phyloP scores from a whole-genome alignment of 2,113 vertebrate species.

The Notechis scutatus region DNA sequence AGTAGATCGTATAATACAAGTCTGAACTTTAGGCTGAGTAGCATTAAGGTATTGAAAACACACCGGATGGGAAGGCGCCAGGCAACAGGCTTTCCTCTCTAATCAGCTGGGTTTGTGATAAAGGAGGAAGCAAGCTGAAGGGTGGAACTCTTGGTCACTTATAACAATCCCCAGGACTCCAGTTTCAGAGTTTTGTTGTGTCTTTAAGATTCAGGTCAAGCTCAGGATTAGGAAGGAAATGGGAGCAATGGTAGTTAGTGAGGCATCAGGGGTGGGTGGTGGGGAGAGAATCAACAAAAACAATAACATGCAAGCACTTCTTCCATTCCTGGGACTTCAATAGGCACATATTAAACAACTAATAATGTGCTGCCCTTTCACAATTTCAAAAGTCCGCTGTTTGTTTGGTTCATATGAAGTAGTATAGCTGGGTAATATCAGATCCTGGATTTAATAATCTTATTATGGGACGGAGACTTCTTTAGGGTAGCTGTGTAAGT shows the following conservation, averaged over 20 bases:
- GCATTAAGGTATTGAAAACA: conserved; percentile 52
- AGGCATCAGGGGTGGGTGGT: not conserved
- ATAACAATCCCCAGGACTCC: conserved; percentile 63
- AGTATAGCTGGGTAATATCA: not conserved
- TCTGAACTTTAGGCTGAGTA: conserved; percentile 44
- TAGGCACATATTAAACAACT: not conserved
- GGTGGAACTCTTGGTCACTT: conserved; percentile 61
- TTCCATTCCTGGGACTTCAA: not conserved
- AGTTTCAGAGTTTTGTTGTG: conserved; percentile 48
- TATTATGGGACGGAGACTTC: not conserved
- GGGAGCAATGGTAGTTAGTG: not conserved
- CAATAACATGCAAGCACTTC: not conserved
- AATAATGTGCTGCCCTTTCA: not conserved
- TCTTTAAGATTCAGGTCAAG: conserved; percentile 60
- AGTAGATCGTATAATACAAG: conserved; percentile 43
- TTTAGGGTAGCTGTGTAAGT: not conserved
- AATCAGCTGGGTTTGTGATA: conserved; percentile 66
- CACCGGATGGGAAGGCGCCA: conserved; percentile 71
- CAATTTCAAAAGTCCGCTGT: not conserved
- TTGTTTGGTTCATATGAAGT: not conserved
- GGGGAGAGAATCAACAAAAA: not conserved
- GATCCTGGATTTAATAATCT: not conserved
- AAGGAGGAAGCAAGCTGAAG: conserved; percentile 69
- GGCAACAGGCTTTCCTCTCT: conserved; percentile 64
- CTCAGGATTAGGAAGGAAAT: conserved; percentile 34